Base-by-base conservation (phyloP, 2,113 vertebrate species). In the Glaucomys volans region DNA sequence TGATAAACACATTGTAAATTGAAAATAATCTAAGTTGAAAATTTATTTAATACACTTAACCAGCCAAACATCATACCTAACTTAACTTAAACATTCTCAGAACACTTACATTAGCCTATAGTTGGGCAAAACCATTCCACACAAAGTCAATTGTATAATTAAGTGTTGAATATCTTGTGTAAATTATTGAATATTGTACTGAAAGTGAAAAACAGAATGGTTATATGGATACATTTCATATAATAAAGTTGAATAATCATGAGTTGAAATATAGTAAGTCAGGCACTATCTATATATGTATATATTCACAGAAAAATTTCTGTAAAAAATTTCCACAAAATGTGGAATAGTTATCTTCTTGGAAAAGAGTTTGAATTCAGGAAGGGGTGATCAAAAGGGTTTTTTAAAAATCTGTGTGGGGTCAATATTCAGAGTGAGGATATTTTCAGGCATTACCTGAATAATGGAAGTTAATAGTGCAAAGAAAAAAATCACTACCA, bases 281-380 rank as follows among this genome's bases (percentile, higher is more conserved):
- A 35, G 44, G 24, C 1, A 6, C 26, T 35, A 47, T 30, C 7
- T 42, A n/a, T 62, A 22, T 74, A 62, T 30, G 17, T 42, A 64
- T 66, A 9, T 67, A 9, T 86, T 66, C 81, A 89, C 16, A 87
- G 54, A 94, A 94, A 88, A 72, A 5, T 88, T 82, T 74, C 32
- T 92, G 24, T 40, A 91, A 97, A 74, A 57, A 18, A 91, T 66
- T 89, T 37, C 86, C 32, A 57, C 3, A 94, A 96, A 92, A 84
- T 91, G 30, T 4, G 69, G 12, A 74, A 17, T 40, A 67, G 11
- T 94, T 82, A 44, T 76, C 64, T 91, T 91, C 40, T 88, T 11
- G 14, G 6, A 24, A 94, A 54, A 77, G 50, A 35, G 8, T 59
- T 59, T 87, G 47, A 84, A 5, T 44, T 83, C 18, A 95, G 20